These are phyloP conservation scores for Jordanella pulchra DNA, from an alignment of 2,797 vertebrate genomes.

Conservation along the genomic window DNA sequence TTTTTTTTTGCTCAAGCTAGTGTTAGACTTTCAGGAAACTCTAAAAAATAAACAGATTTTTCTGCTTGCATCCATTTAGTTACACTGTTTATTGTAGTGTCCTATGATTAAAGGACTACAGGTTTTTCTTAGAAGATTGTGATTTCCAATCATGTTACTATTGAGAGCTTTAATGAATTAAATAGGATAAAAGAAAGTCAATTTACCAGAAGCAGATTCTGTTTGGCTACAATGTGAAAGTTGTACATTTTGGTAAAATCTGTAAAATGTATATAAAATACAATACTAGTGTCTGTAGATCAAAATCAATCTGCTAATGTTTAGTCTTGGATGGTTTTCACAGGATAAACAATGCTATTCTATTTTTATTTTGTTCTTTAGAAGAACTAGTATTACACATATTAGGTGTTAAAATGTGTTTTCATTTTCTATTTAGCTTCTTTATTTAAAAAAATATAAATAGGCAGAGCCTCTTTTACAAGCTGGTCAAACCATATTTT, in stretches of 20 bases:
- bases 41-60: slow-evolving; percentile 25
- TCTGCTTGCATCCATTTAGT: slow-evolving; percentile 30
- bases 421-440: background rate
- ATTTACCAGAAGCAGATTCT: slow-evolving; percentile 18
- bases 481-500: background rate
- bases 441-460: background rate
- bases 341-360: too few relatives aligned
- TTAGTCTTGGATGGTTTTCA: too few relatives aligned
- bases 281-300: too few relatives aligned
- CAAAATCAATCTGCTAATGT: too few relatives aligned
- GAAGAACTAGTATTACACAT: background rate
- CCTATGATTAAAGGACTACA: slow-evolving; percentile 18
- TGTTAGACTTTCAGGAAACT: slow-evolving; percentile 50
- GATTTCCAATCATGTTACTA: background rate
- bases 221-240: slow-evolving; percentile 17
- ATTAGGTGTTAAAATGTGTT: background rate
- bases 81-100: slow-evolving; percentile 13
- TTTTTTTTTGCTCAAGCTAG: background rate
- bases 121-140: background rate
- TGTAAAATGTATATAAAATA: too few relatives aligned
- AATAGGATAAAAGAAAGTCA: background rate
- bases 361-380: background rate
- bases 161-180: background rate
- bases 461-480: slow-evolving; percentile 1
- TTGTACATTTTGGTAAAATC: too few relatives aligned